Conservation (phyloP, 2,888 invertebrate genomes). For the Dryobotodes eremita region DNA sequence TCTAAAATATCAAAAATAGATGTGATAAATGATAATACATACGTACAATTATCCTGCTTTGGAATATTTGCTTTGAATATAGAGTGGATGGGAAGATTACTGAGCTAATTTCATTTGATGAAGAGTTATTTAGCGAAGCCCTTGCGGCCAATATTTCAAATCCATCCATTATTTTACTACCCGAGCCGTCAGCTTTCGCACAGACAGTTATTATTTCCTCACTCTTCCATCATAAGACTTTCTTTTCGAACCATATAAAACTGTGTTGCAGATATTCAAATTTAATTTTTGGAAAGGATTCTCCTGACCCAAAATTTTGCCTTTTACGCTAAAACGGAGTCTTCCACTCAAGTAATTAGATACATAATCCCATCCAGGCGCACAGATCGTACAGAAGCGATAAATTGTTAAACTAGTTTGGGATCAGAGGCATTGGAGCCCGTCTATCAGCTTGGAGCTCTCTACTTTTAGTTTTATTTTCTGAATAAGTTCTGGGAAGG, state of each 20-base stretch:
- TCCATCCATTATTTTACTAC: slow-evolving; percentile 71
- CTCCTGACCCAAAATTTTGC: slow-evolving; percentile 52
- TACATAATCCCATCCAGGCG: slow-evolving; percentile 71
- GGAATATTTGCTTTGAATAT: slow-evolving; percentile 33
- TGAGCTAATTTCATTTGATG: slow-evolving; percentile 66
- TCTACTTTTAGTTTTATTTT: slow-evolving; percentile 82
- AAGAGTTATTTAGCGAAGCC: slow-evolving; percentile 69
- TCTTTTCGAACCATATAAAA: slow-evolving; percentile 71
- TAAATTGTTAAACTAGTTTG: slow-evolving; percentile 81
- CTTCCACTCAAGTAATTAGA: slow-evolving; percentile 74
- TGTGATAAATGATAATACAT: slow-evolving; percentile 70
- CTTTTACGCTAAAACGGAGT: slow-evolving; percentile 69
- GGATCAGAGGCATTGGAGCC: slow-evolving; percentile 71
- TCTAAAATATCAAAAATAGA: slow-evolving; percentile 55
- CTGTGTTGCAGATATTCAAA: slow-evolving; percentile 67
- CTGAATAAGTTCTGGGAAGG: slow-evolving; percentile 84
- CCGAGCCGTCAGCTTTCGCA: slow-evolving; percentile 66
- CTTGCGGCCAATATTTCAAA: slow-evolving; percentile 69
- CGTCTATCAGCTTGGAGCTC: slow-evolving; percentile 76
- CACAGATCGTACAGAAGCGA: slow-evolving; percentile 77
- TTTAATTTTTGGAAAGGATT: slow-evolving; percentile 71
- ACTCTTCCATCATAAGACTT: slow-evolving; percentile 72
- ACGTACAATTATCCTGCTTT: slow-evolving; percentile 64
- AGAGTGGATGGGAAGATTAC: slow-evolving; percentile 8
- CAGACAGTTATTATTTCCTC: slow-evolving; percentile 73